These are phyloP conservation scores for Hemiscyllium ocellatum DNA, from an alignment of 2,113 vertebrate species.

Conservation along the genomic window DNA sequence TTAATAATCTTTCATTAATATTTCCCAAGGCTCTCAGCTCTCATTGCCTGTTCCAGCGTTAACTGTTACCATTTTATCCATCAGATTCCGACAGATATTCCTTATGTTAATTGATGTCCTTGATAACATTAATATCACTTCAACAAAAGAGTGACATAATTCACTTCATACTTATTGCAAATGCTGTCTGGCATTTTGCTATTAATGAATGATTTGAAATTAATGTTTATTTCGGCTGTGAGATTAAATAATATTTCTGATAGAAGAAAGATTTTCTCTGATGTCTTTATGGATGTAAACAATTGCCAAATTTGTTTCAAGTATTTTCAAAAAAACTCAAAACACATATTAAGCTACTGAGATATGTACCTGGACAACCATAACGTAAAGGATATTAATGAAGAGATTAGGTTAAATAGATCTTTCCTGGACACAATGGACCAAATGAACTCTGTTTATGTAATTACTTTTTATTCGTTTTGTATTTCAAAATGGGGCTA, in stretches of 20 bases:
- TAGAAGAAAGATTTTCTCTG: neutral
- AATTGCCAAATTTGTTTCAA: neutral
- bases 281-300: neutral
- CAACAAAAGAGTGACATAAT: neutral
- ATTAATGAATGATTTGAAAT: neutral
- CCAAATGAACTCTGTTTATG: neutral
- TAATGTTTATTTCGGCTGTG: neutral
- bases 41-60: neutral
- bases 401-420: neutral
- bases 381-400: neutral
- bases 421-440: neutral
- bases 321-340: neutral
- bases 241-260: neutral
- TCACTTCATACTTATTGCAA: neutral
- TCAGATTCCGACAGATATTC: neutral
- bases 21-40: conserved; percentile 19
- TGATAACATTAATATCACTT: neutral
- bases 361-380: neutral
- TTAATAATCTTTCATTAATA: neutral
- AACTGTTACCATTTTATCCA: neutral
- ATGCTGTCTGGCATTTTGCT: neutral
- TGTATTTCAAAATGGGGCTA: too few relatives aligned
- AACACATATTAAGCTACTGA: neutral
- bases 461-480: neutral
- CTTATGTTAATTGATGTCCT: neutral